Evolutionary conservation across 2,888 invertebrate genomes (phyloP).

Genomic region (Theristus sp.): DNA sequence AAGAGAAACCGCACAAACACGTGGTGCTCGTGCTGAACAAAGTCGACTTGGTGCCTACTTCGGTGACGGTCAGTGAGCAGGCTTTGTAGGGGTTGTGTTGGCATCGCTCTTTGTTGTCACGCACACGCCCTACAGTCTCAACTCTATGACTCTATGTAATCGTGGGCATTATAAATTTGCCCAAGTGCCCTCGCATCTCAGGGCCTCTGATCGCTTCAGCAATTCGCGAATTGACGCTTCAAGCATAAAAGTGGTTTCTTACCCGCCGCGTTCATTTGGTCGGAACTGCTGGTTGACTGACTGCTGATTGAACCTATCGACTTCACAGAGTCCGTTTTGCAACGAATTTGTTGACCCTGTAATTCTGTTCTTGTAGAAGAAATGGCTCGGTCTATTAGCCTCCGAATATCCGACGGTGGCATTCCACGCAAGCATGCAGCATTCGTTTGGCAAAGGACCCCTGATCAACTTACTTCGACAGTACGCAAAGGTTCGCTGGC

Average conservation of each 20-base stretch:
- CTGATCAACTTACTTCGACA: conserved; percentile 85
- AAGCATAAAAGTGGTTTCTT: too few relatives aligned
- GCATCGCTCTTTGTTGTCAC: not conserved
- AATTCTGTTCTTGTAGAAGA: conserved; percentile 45
- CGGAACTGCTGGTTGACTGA: too few relatives aligned
- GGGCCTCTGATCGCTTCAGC: too few relatives aligned
- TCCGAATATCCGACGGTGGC: conserved; percentile 90
- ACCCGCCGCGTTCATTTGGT: too few relatives aligned
- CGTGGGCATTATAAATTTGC: too few relatives aligned
- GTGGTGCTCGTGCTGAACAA: conserved; percentile 91
- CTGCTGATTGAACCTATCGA: too few relatives aligned
- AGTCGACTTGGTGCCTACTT: conserved; percentile 67
- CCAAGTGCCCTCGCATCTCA: too few relatives aligned
- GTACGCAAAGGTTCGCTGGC: conserved; percentile 52
- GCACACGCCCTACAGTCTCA: not conserved
- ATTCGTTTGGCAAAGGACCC: conserved; percentile 94
- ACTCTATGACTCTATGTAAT: too few relatives aligned
- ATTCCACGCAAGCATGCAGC: conserved; percentile 92
- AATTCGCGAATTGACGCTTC: too few relatives aligned
- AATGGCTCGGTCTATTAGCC: conserved; percentile 86
- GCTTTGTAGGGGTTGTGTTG: too few relatives aligned
- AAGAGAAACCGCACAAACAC: conserved; percentile 91
- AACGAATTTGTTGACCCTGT: too few relatives aligned
- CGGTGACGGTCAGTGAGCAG: conserved; percentile 53
- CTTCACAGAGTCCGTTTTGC: too few relatives aligned